Base-by-base conservation (phyloP, 2,797 vertebrate species). In the Sandelia bainsii region DNA sequence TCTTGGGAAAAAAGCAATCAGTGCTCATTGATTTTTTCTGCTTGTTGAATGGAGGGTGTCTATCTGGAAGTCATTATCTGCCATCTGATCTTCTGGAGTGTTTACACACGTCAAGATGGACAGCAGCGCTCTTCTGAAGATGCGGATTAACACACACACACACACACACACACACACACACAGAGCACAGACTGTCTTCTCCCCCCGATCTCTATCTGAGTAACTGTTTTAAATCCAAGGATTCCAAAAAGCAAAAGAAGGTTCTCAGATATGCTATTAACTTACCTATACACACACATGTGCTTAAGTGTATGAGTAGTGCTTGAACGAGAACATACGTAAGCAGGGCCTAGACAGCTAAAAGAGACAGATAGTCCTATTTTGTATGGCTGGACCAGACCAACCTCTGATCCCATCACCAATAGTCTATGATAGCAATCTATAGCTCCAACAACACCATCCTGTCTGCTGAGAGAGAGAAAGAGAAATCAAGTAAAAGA, bases 1-100 rank as follows among this genome's bases (percentile, higher is more conserved):
- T 90, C 91, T 89, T 87, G 92, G 90, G 91, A 90, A 91, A 92
- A 93, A 94, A 89, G 90, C 94, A 93, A 94, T 95, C 92, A 92
- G 91, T 90, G 89, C 80, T 87, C 91, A 95, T 95, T 91, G 93
- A 95, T 95, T 93, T 94, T 88, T 86, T 87, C 83, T 85, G 89
- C 87, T 80, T 90, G 87, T 88, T 93, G 92, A 92, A 92, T 92
- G 79, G 89, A 93, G 88, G 85, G 87, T 87, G 91, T 92, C 87
- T 91, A 92, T 93, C 91, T 93, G 89, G 90, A 92, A 91, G 87
- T 89, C 86, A 91, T 93, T 94, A 94, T 94, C 93, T 92, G 89
- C 83, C 87, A 89, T 87, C 80, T 86, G 90, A 93, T 94, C 93
- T 92, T 84, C 89, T 56, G 66, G 74, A 86, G 89, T 92, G 92